Evolutionary conservation across 2,113 vertebrate genomes (phyloP).

Genomic region (Sapajus apella): DNA sequence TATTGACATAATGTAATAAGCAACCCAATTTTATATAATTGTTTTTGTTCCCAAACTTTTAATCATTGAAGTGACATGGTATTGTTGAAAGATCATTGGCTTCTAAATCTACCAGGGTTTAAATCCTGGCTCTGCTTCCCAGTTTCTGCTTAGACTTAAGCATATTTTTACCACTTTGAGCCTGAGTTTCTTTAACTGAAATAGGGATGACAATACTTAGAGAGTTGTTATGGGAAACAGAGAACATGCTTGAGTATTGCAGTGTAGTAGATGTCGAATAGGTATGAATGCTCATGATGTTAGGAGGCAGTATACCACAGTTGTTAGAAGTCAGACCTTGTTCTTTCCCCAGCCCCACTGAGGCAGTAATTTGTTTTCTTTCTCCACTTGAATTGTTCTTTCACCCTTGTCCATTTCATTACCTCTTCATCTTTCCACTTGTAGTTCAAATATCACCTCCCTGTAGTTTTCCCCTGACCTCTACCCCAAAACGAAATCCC

Average conservation of each 20-base stretch:
- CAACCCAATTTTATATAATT: neutral
- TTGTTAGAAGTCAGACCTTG: neutral
- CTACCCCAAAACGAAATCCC: neutral
- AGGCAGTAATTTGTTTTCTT: neutral
- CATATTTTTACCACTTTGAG: conserved; percentile 12
- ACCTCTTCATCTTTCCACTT: neutral
- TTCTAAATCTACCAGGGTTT: neutral
- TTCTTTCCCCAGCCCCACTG: neutral
- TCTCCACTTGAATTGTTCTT: neutral
- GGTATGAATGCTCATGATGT: neutral
- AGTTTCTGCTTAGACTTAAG: neutral
- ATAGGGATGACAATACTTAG: neutral
- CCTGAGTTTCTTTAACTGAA: conserved; percentile 21
- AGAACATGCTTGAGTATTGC: conserved; percentile 9
- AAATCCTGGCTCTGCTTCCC: neutral
- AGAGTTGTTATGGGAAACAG: neutral
- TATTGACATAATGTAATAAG: neutral
- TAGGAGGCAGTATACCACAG: neutral
- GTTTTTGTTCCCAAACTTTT: neutral
- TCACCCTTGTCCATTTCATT: neutral
- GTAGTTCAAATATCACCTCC: neutral
- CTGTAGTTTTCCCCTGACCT: neutral
- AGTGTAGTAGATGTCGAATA: neutral
- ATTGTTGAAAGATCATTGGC: neutral
- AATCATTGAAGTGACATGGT: neutral